A percentile compares a stretch with the other conserved stretches of the same genome.
Evolutionary conservation across 2,888 invertebrate genomes (phyloP).

Genomic region (Hylaea fasciaria): DNA sequence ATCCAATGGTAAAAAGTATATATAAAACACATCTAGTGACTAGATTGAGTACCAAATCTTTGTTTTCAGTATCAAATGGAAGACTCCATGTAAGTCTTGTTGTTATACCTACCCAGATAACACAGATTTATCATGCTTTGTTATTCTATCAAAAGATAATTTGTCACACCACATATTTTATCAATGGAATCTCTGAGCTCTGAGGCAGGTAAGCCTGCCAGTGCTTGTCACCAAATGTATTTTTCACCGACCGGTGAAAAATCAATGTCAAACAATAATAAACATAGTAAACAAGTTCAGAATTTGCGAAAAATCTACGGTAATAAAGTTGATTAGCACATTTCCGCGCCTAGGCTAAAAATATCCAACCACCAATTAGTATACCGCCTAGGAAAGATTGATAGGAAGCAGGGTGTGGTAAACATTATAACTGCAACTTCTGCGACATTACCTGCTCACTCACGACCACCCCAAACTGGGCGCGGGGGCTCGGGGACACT

Average conservation of each 20-base stretch:
- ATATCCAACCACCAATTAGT: constrained; percentile 69
- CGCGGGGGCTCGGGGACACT: constrained; percentile 16
- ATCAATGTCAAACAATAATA: constrained; percentile 1
- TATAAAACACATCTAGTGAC: too few species aligned
- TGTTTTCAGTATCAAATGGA: too few species aligned
- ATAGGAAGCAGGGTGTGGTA: constrained; percentile 63
- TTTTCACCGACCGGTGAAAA: background rate
- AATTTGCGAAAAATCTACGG: constrained; percentile 40
- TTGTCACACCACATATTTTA: background rate
- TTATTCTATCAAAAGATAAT: too few species aligned
- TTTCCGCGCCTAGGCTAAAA: constrained; percentile 73
- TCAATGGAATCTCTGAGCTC: background rate
- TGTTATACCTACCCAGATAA: too few species aligned
- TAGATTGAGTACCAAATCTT: too few species aligned
- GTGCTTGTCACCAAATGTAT: background rate
- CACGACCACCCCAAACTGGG: constrained; percentile 15
- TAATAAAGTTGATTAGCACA: constrained; percentile 61
- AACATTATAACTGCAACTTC: constrained; percentile 40
- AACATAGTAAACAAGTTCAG: constrained; percentile 21
- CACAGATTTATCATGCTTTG: background rate
- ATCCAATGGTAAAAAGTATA: too few species aligned
- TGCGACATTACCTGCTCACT: background rate
- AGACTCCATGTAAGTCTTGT: too few species aligned
- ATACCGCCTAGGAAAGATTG: constrained; percentile 53
- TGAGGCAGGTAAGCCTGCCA: too few species aligned